Evolutionary conservation across 1,140 invertebrate species (phyloP), one percentile per base, ranked within the genome.

Genomic region (Lepidotrigona ventralis): DNA sequence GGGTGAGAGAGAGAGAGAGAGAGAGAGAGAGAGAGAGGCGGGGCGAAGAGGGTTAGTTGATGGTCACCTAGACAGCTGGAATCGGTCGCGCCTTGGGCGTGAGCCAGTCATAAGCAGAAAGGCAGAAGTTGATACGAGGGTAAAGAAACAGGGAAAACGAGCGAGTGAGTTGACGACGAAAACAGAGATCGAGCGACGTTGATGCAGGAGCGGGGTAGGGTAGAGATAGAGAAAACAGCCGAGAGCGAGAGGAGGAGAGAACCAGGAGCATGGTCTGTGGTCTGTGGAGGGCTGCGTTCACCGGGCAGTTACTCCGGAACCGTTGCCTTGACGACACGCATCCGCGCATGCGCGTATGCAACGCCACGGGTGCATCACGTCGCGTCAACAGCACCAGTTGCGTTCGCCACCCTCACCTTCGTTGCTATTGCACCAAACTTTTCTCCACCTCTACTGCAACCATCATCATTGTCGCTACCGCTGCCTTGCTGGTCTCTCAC

Each of bases 321-420:
- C 93, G 93, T 94, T 93, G 93, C 93, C 93, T 93, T 92, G 93
- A 91, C 93, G 91, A 94, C 93, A 93, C 92, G 91, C 91, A 90
- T 91, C 84, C 89, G 89, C 91, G 92, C 93, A 92, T 92, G 92
- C 92, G 92, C 90, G 88, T 90, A 89, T 83, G 88, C 81, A 83
- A 81, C 79, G 81, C 81, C 63, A 68, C 58, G 85, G 85, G 85
- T 86, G 85, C 84, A 86, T 87, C 87, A 87, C 53, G 72, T 81
- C 82, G 84, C 85, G 85, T 84, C 75, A 83, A 85, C 85, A 90
- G 88, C 84, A 85, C 86, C 84, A 87, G 81, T 90, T 87, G 79
- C 84, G 76, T 85, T 85, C 68, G 81, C 85, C 86, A 88, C 79
- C 86, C 82, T 89, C 58, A 51, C 71, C 54, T 71, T 56, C 60